These are phyloP conservation scores for Tragopan temminckii DNA, from an alignment of 2,797 vertebrate genomes.

Conservation along the genomic window DNA sequence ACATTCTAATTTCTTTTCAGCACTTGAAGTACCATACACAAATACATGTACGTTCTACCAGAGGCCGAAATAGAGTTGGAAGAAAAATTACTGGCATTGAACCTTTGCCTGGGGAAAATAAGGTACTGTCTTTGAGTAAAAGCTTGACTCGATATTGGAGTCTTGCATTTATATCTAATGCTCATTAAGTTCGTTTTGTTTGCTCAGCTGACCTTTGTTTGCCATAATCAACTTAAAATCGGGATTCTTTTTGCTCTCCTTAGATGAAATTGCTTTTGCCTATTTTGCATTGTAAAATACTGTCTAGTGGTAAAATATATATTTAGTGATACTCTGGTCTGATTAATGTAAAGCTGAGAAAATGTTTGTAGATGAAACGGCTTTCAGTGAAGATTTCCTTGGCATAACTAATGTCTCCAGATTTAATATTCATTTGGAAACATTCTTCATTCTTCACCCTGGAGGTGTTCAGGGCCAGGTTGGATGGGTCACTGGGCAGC, in stretches of 20 bases:
- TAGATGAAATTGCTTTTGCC: not conserved
- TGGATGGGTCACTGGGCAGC: too few species aligned
- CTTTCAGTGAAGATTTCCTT: not conserved
- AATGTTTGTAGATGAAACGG: not conserved
- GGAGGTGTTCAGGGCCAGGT: too few species aligned
- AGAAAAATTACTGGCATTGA: conserved; percentile 99
- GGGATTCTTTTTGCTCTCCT: not conserved
- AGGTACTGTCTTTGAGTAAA: conserved; percentile 82
- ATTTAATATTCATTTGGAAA: not conserved
- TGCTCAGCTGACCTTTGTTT: not conserved
- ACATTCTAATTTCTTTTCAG: conserved; percentile 76
- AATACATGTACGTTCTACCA: conserved; percentile 96
- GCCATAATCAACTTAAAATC: not conserved
- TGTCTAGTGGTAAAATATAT: not conserved
- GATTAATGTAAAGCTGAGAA: not conserved
- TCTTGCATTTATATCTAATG: not conserved
- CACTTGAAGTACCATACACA: conserved; percentile 98
- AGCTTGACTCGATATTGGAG: not conserved
- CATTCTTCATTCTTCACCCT: not conserved
- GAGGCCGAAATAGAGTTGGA: conserved; percentile 98
- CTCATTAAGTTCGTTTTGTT: not conserved
- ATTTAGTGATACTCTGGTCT: not conserved
- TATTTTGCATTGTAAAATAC: not conserved
- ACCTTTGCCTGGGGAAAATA: conserved; percentile 97
- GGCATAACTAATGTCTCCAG: not conserved